These are phyloP conservation scores for Eupristina koningsbergeri DNA, from an alignment of 1,140 invertebrate species.

Conservation along the genomic window DNA sequence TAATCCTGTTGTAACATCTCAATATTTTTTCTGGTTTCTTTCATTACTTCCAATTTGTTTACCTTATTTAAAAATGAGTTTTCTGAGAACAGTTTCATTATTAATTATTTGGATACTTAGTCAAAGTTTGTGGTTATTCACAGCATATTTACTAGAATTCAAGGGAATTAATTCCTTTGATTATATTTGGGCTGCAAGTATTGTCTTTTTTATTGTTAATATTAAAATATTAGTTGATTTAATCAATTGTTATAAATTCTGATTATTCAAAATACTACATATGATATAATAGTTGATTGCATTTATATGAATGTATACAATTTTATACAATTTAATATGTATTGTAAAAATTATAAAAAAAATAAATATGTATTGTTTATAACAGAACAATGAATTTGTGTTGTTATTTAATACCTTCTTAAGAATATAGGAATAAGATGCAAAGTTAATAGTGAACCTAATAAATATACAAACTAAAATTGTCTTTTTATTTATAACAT, in stretches of 20 bases:
- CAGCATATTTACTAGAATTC: conserved; percentile 94
- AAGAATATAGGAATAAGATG: background rate
- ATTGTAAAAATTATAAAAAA: background rate
- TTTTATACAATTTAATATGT: background rate
- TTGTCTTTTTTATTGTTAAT: conserved; percentile 86
- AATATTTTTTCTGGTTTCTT: conserved; percentile 98
- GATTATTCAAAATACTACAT: background rate
- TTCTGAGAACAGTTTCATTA: conserved; percentile 70
- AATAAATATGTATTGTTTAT: background rate
- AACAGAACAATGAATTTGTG: background rate
- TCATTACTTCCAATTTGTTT: conserved; percentile 87
- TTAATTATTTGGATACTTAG: conserved; percentile 82
- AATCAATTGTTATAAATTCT: conserved; percentile 75
- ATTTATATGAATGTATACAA: background rate
- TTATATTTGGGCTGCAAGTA: conserved; percentile 84
- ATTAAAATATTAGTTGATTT: conserved; percentile 81
- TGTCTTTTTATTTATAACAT: too few species aligned
- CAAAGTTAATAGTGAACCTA: background rate
- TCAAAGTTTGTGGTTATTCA: conserved; percentile 90
- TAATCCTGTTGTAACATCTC: conserved; percentile 97
- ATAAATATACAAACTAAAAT: background rate
- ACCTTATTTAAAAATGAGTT: conserved; percentile 77
- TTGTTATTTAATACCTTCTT: background rate
- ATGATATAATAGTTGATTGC: background rate
- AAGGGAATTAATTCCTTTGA: conserved; percentile 86